A percentile compares a stretch with the other conserved stretches of the same genome.
phyloP scores from a whole-genome alignment of 2,113 vertebrate genomes.

The Salvator merianae region DNA sequence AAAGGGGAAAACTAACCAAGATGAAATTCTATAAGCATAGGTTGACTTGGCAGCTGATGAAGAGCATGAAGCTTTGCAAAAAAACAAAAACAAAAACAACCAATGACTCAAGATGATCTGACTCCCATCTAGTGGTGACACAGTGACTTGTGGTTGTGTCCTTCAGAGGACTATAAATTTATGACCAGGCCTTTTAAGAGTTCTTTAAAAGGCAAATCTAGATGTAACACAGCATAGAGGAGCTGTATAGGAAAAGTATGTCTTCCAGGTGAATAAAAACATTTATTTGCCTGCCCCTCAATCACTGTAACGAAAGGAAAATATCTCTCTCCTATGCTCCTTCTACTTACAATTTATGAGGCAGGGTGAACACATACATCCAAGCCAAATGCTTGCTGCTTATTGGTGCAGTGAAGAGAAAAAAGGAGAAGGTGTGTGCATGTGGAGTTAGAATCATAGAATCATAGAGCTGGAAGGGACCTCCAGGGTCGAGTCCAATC shows the following conservation, averaged over 20 bases:
- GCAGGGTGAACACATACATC: too few relatives aligned
- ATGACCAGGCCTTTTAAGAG: neutral
- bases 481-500: too few relatives aligned
- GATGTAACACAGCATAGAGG: neutral
- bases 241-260: too few relatives aligned
- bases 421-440: too few relatives aligned
- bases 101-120: slow-evolving; percentile 3
- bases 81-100: too few relatives aligned
- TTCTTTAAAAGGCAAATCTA: neutral
- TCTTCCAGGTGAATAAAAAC: neutral
- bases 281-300: neutral
- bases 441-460: too few relatives aligned
- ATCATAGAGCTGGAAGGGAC: too few relatives aligned
- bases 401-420: too few relatives aligned
- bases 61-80: neutral
- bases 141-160: neutral
- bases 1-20: slow-evolving; percentile 23
- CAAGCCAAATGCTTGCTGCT: too few relatives aligned
- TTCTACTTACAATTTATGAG: too few relatives aligned
- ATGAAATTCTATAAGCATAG: slow-evolving; percentile 15
- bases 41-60: slow-evolving; percentile 2
- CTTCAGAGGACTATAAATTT: neutral
- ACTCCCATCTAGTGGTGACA: neutral
- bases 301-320: too few relatives aligned
- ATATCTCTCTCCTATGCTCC: too few relatives aligned